phyloP scores from a whole-genome alignment of 2,888 invertebrate species.

The Nycteola revayana region DNA sequence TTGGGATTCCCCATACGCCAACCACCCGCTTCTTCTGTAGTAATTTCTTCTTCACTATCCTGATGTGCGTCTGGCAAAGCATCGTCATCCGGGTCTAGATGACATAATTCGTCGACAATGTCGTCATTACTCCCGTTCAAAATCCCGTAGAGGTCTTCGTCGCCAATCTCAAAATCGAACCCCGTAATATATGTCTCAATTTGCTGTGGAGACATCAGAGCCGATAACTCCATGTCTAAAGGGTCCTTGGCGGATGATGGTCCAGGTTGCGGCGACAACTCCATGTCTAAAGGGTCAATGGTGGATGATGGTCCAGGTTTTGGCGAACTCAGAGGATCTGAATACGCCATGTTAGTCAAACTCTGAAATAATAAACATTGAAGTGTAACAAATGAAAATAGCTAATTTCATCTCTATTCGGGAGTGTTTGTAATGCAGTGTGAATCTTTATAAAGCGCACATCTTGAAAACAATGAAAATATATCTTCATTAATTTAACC shows the following conservation, averaged over 20 bases:
- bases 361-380: neutral
- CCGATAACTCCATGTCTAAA: slow-evolving; percentile 1
- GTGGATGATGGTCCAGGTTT: no score
- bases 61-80: slow-evolving; percentile 1
- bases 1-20: slow-evolving; percentile 1
- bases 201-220: slow-evolving; percentile 2
- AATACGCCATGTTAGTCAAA: neutral
- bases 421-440: no score
- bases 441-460: no score
- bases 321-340: slow-evolving; percentile 1
- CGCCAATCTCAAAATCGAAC: slow-evolving; percentile 1
- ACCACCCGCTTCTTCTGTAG: neutral
- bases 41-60: slow-evolving; percentile 1
- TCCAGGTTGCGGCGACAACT: slow-evolving; percentile 1
- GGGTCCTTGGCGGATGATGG: slow-evolving; percentile 1
- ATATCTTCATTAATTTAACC: no score
- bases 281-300: no score
- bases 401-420: no score
- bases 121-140: neutral
- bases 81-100: slow-evolving; percentile 1
- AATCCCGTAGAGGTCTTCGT: slow-evolving; percentile 2
- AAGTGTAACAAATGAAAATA: no score
- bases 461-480: no score
- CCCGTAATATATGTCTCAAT: slow-evolving; percentile 2
- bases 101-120: slow-evolving; percentile 1